Base-by-base conservation (phyloP, 2,888 invertebrate species). In the Zygaena filipendulae region DNA sequence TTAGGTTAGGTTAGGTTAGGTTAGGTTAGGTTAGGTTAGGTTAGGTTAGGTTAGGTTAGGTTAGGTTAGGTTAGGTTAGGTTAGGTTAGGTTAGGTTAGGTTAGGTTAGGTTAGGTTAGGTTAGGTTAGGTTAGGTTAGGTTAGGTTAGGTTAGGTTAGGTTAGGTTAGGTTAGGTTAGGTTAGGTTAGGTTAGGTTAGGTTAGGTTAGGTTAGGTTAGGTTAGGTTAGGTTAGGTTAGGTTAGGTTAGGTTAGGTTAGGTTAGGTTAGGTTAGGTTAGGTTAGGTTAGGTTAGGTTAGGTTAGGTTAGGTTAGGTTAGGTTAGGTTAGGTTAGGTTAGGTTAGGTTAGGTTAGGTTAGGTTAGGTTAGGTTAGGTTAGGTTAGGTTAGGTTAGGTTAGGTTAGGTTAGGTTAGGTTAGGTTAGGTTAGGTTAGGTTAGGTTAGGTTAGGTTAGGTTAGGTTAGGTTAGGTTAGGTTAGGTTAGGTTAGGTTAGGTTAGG, bases 31-130 rank as follows among this genome's bases (percentile, higher is more conserved):
- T 27, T 27, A 27, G 27, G 27, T 27, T 27, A 27, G 27, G 27
- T 27, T 27, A 27, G 27, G 27, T 27, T 27, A 22, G 22, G 27
- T 21, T 27, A 22, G 22, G 27, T 21, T 27, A 27, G 27, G 27
- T 27, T 27, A 23, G 27, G 27, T 22, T 21, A 29, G 29, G 29
- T 29, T 29, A 29, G 29, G 29, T 29, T 29, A 29, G 29, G 29
- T 29, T 29, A 29, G 29, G 29, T 29, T 29, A 29, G 29, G 29
- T 29, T 29, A 29, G 29, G 29, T 29, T 29, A 29, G 29, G 29
- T 29, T 29, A 29, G 29, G 29, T 29, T 29, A 29, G 29, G 29
- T 29, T 29, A 29, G 29, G 29, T 29, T 29, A 29, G 29, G 29
- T 29, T 29, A 29, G 29, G 29, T 29, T 29, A 29, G 29, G 29